Evolutionary conservation across 2,797 vertebrate genomes (phyloP).

Genomic region (Myiotriccus ornatus): DNA sequence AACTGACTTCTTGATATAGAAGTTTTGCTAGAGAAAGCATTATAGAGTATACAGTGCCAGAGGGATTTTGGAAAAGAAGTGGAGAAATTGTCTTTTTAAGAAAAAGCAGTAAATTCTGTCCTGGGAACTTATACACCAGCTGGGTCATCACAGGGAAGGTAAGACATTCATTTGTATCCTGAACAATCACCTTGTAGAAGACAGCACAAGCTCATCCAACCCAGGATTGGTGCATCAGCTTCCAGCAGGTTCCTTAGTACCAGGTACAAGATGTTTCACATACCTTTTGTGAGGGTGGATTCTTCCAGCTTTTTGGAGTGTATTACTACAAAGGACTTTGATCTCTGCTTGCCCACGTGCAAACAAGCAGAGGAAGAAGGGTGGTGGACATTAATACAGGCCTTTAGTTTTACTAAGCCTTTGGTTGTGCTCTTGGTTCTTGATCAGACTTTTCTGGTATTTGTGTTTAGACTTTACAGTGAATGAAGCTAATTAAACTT

Average conservation of each 20-base stretch:
- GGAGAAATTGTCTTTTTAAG: not conserved
- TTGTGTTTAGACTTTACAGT: not conserved
- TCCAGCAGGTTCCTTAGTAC: not conserved
- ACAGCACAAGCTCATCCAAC: not conserved
- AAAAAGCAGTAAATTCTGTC: not conserved
- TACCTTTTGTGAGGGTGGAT: not conserved
- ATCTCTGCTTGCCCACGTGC: not conserved
- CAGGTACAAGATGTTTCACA: not conserved
- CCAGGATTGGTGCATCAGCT: not conserved
- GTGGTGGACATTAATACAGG: not conserved
- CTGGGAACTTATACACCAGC: not conserved
- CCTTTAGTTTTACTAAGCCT: not conserved
- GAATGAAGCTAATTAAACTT: conserved; percentile 9
- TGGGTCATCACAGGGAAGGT: not conserved
- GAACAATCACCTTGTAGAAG: not conserved
- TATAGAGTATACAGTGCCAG: not conserved
- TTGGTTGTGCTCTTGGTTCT: not conserved
- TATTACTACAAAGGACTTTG: not conserved
- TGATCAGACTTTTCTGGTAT: not conserved
- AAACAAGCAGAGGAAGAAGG: not conserved
- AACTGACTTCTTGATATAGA: not conserved
- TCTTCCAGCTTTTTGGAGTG: not conserved
- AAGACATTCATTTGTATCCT: not conserved
- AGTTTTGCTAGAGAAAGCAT: not conserved
- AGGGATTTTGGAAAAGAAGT: not conserved